Evolutionary conservation across 2,797 vertebrate genomes (phyloP).

Genomic region (Hirundo rustica): DNA sequence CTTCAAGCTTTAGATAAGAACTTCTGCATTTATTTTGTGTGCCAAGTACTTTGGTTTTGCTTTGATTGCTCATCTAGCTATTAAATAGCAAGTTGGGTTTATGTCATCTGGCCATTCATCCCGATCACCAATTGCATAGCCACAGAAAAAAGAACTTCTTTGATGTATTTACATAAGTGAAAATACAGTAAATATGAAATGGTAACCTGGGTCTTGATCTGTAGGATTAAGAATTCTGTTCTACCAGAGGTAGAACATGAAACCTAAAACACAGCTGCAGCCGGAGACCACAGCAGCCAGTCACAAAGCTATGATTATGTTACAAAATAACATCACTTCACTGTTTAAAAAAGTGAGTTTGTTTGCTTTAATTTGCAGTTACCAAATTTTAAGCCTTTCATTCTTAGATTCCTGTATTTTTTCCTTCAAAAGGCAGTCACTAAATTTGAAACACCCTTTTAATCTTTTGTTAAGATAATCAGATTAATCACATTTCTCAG

Average conservation of each 20-base stretch:
- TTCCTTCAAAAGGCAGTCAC: background rate
- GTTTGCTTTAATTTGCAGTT: background rate
- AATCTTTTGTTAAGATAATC: background rate
- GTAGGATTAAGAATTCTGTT: background rate
- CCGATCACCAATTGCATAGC: background rate
- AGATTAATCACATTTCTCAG: background rate
- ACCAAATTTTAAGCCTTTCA: background rate
- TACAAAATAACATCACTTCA: background rate
- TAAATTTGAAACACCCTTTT: background rate
- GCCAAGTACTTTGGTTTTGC: background rate
- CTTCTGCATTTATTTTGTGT: background rate
- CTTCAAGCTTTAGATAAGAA: background rate
- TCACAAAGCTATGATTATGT: rapidly evolving
- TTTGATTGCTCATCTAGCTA: background rate
- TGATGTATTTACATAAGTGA: background rate
- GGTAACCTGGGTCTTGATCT: background rate
- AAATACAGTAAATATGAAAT: background rate
- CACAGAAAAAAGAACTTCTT: background rate
- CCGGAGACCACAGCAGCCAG: background rate
- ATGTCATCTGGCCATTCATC: background rate
- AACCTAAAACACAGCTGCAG: background rate
- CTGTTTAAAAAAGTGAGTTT: background rate
- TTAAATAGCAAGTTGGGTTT: background rate
- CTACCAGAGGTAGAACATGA: background rate
- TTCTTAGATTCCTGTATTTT: background rate